Conservation (phyloP, 2,888 invertebrate species). For the Teinopalpus imperialis region DNA sequence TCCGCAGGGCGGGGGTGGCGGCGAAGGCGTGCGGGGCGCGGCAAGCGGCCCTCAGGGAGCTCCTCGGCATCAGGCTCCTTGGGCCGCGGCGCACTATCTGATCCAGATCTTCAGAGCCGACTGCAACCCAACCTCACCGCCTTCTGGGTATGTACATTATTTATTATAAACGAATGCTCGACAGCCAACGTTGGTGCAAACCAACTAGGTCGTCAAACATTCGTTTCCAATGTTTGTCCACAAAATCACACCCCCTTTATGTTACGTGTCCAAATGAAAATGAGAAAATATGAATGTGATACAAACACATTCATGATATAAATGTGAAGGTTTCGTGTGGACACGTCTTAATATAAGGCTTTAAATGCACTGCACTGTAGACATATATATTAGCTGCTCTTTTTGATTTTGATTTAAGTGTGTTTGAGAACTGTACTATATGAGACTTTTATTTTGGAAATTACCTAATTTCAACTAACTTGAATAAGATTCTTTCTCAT, state of each 20-base stretch:
- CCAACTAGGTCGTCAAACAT: background rate
- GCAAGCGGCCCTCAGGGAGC: constrained; percentile 42
- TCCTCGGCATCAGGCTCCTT: constrained; percentile 51
- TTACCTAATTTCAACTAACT: no score
- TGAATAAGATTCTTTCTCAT: no score
- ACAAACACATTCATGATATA: no score
- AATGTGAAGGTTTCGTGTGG: constrained; percentile 10
- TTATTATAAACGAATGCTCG: background rate
- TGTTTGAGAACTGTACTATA: no score
- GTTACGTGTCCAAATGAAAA: constrained; percentile 2
- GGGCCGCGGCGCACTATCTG: constrained; percentile 68
- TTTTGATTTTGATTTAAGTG: no score
- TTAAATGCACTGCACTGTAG: constrained; percentile 21
- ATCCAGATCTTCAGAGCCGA: constrained; percentile 67
- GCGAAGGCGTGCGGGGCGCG: constrained; percentile 58
- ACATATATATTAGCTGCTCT: background rate
- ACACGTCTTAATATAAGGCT: constrained; percentile 5
- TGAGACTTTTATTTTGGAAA: no score
- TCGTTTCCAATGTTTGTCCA: constrained; percentile 8
- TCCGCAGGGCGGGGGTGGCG: constrained; percentile 43
- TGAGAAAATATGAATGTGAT: no score
- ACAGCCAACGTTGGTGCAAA: background rate
- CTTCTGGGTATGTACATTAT: constrained; percentile 66
- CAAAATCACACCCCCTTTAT: constrained; percentile 18
- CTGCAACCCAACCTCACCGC: constrained; percentile 63